Conservation (phyloP, 2,113 vertebrate genomes). For the Callionymus lyra region DNA sequence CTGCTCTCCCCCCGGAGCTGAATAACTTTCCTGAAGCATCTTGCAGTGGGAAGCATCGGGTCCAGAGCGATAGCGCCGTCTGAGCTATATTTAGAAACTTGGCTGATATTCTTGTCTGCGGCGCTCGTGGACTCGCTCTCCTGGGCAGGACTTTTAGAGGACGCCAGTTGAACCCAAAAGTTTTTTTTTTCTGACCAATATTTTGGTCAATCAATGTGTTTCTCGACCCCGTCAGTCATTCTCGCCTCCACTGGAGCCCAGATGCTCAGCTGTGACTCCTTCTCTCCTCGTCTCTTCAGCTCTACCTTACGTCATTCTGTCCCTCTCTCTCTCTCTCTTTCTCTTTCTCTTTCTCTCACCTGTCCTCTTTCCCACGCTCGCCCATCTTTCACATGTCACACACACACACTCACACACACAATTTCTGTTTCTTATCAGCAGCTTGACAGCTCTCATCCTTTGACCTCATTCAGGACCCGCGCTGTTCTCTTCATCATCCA, state of each 20-base stretch:
- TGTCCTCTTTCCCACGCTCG: conserved; percentile 34
- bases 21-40: conserved; percentile 35
- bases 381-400: conserved; percentile 12
- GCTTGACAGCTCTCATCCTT: conserved; percentile 27
- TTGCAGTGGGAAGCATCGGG: conserved; percentile 37
- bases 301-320: conserved; percentile 43
- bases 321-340: conserved; percentile 22
- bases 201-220: neutral
- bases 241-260: neutral
- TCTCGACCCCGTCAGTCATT: conserved; percentile 1
- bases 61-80: conserved; percentile 38
- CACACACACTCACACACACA: conserved; percentile 10
- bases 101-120: conserved; percentile 47
- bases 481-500: conserved; percentile 12
- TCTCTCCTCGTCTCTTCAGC: conserved; percentile 5
- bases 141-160: conserved; percentile 24
- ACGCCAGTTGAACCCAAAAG: conserved; percentile 24
- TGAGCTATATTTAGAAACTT: conserved; percentile 60
- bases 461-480: conserved; percentile 37
- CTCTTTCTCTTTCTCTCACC: conserved; percentile 33
- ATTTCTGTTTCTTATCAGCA: conserved; percentile 29
- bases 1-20: conserved; percentile 19
- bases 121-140: conserved; percentile 23
- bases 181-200: conserved; percentile 34
- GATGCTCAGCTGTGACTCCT: conserved; percentile 1